Evolutionary conservation across 1,140 invertebrate species (phyloP), one percentile per base, ranked within the genome.

Genomic region (Venturia canescens): DNA sequence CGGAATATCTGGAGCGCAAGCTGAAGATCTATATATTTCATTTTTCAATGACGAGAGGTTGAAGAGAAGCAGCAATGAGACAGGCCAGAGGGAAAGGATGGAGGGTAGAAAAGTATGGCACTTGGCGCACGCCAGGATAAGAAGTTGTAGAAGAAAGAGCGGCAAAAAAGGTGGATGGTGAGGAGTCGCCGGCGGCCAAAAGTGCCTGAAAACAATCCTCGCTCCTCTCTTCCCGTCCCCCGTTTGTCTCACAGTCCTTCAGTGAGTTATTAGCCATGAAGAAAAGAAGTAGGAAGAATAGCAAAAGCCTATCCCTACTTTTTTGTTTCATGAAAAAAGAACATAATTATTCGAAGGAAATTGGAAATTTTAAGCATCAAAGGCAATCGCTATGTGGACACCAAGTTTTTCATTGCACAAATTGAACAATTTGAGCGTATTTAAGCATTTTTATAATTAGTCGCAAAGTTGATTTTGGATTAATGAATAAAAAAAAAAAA

Each of bases 241-340:
- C 9, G 3, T 0, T 18, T 18, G 16, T 53, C 50, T 53, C 50
- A n/a, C 50, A 18, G 50, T 53, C 16, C 50, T 53, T 9, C 50
- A 53, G 18, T n/a, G 16, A 53, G 50, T 18, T 26, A 13, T 13
- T 13, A 72, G 13, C 11, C 13, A 71, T n/a, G 31, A 21, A 53
- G 18, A 53, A 53, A 53, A 9, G 6, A 53, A 3, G 50, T n/a
- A n/a, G 50, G 5, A 31, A 78, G 60, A 80, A 80, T 81, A 78
- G 21, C 7, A 77, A 72, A 76, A 26, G 9, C 11, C 2, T 75
- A 7, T 57, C 50, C 48, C 13, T 29, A 66, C 1, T 13, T 18
- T 18, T 44, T 44, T 44, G 1, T 44, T 44, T 44, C 7, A 44
- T 44, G 13, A 44, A 44, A 44, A 44, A 11, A 0, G 38, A 44